Evolutionary conservation across 2,113 vertebrate species (phyloP).

Genomic region (Gadus macrocephalus): DNA sequence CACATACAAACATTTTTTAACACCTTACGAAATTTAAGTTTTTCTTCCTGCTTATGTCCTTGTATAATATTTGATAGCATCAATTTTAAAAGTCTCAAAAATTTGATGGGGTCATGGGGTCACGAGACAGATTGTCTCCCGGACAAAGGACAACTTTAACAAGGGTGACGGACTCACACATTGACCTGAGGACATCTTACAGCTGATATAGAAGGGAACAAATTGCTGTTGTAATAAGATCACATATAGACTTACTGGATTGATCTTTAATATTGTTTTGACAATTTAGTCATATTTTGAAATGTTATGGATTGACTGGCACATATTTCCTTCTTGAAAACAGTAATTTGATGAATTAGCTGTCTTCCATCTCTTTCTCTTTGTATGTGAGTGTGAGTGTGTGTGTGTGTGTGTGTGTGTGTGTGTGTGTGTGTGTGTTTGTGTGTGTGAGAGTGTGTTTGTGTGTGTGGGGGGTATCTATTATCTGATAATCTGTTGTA

Average conservation of each 20-base stretch:
- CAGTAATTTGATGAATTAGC: neutral
- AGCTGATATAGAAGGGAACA: neutral
- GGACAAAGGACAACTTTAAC: neutral
- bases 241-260: no score
- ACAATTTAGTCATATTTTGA: no score
- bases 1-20: neutral
- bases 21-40: neutral
- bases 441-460: constrained; percentile 2
- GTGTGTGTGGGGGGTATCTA: neutral
- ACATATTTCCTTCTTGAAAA: no score
- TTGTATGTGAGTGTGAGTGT: constrained; percentile 16
- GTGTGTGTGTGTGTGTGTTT: constrained; percentile 7
- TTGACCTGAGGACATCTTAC: neutral
- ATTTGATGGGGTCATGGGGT: neutral
- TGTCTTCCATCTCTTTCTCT: neutral
- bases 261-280: no score
- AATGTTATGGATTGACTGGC: no score
- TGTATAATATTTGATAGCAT: neutral
- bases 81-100: no score
- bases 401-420: constrained; percentile 7
- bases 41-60: neutral
- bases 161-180: neutral
- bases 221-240: neutral
- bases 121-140: neutral
- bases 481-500: constrained; percentile 16